phyloP scores from a whole-genome alignment of 2,797 vertebrate genomes.

The Telmatherina bonti region DNA sequence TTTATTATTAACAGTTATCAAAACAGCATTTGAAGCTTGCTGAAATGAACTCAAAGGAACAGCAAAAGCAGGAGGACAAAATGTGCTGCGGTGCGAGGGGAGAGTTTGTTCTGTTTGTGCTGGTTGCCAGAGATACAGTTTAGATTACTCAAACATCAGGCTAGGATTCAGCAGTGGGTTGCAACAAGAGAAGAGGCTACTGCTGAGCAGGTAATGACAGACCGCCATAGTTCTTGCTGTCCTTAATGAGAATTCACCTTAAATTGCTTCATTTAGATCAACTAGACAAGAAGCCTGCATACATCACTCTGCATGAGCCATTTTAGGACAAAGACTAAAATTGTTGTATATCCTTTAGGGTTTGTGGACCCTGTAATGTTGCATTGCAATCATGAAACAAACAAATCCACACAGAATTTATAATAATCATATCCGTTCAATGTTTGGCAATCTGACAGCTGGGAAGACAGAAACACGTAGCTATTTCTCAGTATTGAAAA shows the following conservation, averaged over 20 bases:
- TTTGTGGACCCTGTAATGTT: background rate
- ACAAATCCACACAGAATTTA: no score
- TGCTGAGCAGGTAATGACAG: conserved; percentile 55
- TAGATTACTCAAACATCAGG: conserved; percentile 35
- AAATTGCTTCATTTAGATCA: conserved; percentile 58
- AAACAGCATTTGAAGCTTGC: no score
- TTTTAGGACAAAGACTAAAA: background rate
- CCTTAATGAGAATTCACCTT: conserved; percentile 59
- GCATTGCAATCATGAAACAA: no score
- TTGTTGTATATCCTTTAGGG: background rate
- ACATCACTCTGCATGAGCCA: background rate
- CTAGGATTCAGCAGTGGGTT: conserved; percentile 18
- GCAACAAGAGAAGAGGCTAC: conserved; percentile 17
- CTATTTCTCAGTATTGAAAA: no score
- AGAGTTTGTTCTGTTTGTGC: conserved; percentile 15
- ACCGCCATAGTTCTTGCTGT: conserved; percentile 38
- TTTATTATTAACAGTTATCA: no score
- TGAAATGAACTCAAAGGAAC: no score
- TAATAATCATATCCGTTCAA: no score
- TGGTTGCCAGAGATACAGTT: conserved; percentile 32
- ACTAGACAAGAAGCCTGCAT: conserved; percentile 33
- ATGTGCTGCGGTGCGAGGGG: background rate
- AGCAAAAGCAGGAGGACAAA: background rate
- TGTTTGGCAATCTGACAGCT: no score
- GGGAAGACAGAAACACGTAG: no score